Conservation (phyloP, 2,113 vertebrate genomes). For the Prolemur simus region DNA sequence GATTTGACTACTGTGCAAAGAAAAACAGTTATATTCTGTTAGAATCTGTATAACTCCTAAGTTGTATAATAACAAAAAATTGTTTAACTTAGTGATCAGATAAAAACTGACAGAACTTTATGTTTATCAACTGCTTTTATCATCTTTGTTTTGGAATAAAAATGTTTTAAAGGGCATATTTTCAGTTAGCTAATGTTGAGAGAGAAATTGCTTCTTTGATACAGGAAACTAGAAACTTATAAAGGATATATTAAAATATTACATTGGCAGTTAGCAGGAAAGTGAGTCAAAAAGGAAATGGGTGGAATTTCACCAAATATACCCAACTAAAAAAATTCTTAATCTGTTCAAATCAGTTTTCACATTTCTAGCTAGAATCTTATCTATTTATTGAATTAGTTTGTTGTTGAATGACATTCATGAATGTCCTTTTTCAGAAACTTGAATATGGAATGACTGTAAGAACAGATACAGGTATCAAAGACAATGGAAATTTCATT, state of each 20-base stretch:
- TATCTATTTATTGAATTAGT: neutral
- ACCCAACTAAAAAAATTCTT: neutral
- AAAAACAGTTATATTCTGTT: neutral
- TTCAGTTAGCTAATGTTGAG: neutral
- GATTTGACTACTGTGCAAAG: neutral
- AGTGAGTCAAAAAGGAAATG: slow-evolving; percentile 7
- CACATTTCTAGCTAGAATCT: neutral
- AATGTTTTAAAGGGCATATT: neutral
- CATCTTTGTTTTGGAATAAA: neutral
- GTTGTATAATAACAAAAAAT: neutral
- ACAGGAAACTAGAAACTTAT: neutral
- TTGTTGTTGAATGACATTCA: neutral
- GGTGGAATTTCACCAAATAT: neutral
- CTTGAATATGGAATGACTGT: neutral
- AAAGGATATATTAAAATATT: slow-evolving; percentile 18
- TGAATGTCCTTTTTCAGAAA: neutral
- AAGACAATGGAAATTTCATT: neutral
- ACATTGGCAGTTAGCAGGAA: neutral
- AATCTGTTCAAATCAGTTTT: neutral
- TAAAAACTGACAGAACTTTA: neutral
- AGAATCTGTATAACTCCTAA: neutral
- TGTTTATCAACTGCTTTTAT: neutral
- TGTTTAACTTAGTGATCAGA: neutral
- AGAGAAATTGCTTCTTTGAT: neutral
- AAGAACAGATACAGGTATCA: neutral